These are phyloP conservation scores for Laticauda laticaudata DNA, from an alignment of 2,113 vertebrate species.

Conservation along the genomic window DNA sequence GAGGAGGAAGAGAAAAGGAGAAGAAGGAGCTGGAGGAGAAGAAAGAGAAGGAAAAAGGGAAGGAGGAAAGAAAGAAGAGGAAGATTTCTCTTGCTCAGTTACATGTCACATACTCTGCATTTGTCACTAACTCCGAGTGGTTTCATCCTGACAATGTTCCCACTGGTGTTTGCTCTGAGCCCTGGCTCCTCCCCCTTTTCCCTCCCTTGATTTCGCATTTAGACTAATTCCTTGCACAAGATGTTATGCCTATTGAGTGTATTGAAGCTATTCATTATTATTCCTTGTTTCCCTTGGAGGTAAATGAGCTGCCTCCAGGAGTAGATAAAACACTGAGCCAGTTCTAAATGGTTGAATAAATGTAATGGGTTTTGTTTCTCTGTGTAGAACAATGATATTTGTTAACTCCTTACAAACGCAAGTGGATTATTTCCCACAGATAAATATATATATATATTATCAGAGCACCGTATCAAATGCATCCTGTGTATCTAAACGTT, in stretches of 20 bases:
- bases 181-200: not conserved
- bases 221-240: constrained; percentile 19
- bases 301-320: constrained; percentile 23
- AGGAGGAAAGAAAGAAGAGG: too few relatives aligned
- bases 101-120: not conserved
- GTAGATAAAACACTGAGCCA: constrained; percentile 14
- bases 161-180: not conserved
- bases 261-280: constrained; percentile 14
- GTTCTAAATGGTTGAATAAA: constrained; percentile 8
- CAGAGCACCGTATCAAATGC: not conserved
- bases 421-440: not conserved
- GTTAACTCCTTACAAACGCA: not conserved
- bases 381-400: not conserved
- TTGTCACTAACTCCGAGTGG: not conserved
- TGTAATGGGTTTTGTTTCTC: constrained; percentile 16
- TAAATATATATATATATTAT: not conserved
- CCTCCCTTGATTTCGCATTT: constrained; percentile 6
- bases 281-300: constrained; percentile 6
- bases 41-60: too few relatives aligned
- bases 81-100: not conserved
- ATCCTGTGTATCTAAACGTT: not conserved
- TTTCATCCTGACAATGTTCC: not conserved
- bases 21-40: too few relatives aligned
- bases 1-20: too few relatives aligned
- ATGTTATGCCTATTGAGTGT: not conserved